phyloP scores from a whole-genome alignment of 2,113 vertebrate species.

The Nycticorax nycticorax region DNA sequence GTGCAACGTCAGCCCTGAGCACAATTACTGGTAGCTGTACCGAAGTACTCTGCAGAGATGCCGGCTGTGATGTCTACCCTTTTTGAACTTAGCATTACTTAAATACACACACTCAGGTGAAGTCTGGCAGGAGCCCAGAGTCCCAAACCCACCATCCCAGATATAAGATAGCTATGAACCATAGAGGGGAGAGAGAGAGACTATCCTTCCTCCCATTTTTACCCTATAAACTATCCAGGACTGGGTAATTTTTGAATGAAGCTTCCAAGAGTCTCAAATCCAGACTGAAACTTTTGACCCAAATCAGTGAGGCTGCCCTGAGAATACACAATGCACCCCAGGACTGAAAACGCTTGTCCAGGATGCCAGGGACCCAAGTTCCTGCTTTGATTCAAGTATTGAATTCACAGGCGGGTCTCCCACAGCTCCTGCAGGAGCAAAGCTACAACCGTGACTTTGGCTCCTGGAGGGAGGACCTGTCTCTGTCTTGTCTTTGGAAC shows the following conservation, averaged over 20 bases:
- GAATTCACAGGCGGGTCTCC: background rate
- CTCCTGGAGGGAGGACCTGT: background rate
- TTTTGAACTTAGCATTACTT: background rate
- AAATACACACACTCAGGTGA: background rate
- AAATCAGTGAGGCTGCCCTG: background rate
- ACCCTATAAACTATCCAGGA: background rate
- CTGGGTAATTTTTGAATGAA: background rate
- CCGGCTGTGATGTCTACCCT: background rate
- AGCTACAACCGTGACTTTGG: background rate
- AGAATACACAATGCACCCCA: fast-evolving
- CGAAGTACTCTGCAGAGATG: background rate
- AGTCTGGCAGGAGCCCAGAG: background rate
- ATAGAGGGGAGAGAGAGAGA: background rate
- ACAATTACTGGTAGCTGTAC: background rate
- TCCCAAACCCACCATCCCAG: background rate
- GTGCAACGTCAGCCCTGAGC: background rate
- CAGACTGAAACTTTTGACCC: background rate
- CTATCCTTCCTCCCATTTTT: background rate
- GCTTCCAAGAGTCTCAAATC: background rate
- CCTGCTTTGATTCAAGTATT: background rate
- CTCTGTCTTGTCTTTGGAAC: background rate
- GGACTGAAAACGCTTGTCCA: background rate
- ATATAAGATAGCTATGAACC: background rate
- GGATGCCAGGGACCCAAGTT: background rate
- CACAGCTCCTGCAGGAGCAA: background rate